A percentile compares a stretch with the other conserved stretches of the same genome.
These are phyloP conservation scores for Paratrypauchen microcephalus DNA, from an alignment of 2,797 vertebrate species.

Conservation along the genomic window DNA sequence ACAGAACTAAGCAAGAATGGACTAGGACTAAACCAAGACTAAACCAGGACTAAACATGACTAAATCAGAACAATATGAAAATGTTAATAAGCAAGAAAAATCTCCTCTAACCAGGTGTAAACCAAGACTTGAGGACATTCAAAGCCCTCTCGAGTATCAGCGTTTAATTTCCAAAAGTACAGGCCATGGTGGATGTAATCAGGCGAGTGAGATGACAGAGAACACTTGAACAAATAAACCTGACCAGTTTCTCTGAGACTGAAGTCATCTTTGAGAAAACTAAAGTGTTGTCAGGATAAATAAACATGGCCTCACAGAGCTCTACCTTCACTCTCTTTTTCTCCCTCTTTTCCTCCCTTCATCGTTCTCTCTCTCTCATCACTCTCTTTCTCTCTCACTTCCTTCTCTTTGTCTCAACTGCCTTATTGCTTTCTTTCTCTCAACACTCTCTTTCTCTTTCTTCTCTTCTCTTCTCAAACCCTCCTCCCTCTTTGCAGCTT, in stretches of 20 bases:
- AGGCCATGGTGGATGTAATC: constrained; percentile 7
- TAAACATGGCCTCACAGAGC: constrained; percentile 27
- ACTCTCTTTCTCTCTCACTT: too few relatives aligned
- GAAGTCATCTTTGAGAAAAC: neutral
- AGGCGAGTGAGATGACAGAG: constrained; percentile 1
- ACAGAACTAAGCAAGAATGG: too few relatives aligned
- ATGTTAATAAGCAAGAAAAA: too few relatives aligned
- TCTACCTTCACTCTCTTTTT: neutral
- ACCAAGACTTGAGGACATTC: neutral
- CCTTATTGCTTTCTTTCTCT: too few relatives aligned
- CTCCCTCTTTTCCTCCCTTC: neutral
- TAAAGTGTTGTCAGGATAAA: constrained; percentile 40
- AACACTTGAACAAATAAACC: constrained; percentile 11
- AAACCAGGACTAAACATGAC: too few relatives aligned
- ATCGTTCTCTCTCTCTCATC: too few relatives aligned
- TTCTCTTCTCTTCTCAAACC: too few relatives aligned
- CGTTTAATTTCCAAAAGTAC: neutral
- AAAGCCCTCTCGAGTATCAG: neutral
- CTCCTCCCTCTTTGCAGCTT: too few relatives aligned
- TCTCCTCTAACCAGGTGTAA: neutral
- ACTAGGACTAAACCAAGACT: too few relatives aligned
- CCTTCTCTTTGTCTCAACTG: too few relatives aligned
- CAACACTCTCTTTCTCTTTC: too few relatives aligned
- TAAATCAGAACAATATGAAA: too few relatives aligned
- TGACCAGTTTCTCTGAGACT: constrained; percentile 8